These are phyloP conservation scores for Notospermus geniculatus DNA, from an alignment of 1,140 invertebrate species.

Conservation along the genomic window DNA sequence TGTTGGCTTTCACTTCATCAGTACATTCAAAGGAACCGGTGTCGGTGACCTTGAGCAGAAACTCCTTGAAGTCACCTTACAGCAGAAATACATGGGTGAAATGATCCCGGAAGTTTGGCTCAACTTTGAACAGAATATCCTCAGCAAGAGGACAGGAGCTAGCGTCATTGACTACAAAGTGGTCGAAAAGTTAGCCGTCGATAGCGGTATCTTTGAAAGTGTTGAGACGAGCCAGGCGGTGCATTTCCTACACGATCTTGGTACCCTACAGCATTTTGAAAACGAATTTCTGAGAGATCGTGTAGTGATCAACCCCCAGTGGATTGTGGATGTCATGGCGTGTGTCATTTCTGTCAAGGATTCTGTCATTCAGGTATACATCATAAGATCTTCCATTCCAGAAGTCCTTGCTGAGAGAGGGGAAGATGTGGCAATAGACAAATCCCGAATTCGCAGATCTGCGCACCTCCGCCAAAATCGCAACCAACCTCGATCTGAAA, in stretches of 20 bases:
- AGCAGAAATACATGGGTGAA: conserved; percentile 51
- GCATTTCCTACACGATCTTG: conserved; percentile 32
- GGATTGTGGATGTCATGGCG: conserved; percentile 32
- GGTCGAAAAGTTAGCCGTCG: conserved; percentile 36
- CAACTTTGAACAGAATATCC: conserved; percentile 41
- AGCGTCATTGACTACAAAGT: conserved; percentile 38
- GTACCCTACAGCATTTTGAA: conserved; percentile 30
- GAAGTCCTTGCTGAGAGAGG: neutral
- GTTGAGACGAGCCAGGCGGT: conserved; percentile 40
- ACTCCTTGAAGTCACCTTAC: conserved; percentile 38
- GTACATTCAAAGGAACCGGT: conserved; percentile 41
- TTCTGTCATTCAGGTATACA: conserved; percentile 24
- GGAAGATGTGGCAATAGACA: too few species aligned
- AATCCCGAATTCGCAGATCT: too few species aligned
- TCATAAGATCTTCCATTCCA: neutral
- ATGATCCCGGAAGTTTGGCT: conserved; percentile 50
- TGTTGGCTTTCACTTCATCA: conserved; percentile 42
- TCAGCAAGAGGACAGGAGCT: conserved; percentile 29
- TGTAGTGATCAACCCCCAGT: conserved; percentile 33
- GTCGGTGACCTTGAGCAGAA: conserved; percentile 39
- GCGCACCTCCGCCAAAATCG: too few species aligned
- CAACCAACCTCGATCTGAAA: too few species aligned
- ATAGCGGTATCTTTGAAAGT: conserved; percentile 47
- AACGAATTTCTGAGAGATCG: conserved; percentile 22
- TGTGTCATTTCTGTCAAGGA: conserved; percentile 40